A percentile compares a stretch with the other conserved stretches of the same genome.
Evolutionary conservation across 2,888 invertebrate species (phyloP).

Genomic region (Cryptops parisi): DNA sequence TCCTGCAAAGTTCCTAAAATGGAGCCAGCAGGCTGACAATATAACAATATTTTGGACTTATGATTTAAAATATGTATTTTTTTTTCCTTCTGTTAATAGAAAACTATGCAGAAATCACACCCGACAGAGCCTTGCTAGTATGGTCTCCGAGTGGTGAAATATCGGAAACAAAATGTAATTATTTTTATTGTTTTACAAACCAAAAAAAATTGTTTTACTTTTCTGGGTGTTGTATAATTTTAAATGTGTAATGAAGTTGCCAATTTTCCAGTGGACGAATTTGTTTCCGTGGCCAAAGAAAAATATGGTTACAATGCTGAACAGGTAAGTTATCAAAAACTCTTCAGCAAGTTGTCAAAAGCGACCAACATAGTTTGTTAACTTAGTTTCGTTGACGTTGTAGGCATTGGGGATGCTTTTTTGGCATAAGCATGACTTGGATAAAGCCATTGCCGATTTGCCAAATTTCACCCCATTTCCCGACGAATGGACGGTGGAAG

Average conservation of each 20-base stretch:
- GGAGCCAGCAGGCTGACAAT: no score
- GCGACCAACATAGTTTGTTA: no score
- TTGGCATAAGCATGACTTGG: conserved; percentile 95
- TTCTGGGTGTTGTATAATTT: neutral
- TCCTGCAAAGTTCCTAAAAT: no score
- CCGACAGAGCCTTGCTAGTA: conserved; percentile 79
- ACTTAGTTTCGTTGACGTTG: no score
- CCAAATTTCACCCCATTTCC: conserved; percentile 96
- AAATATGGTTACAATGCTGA: conserved; percentile 96
- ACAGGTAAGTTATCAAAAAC: no score
- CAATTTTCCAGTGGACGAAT: conserved; percentile 71
- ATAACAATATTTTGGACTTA: no score
- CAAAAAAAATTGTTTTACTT: conserved; percentile 6
- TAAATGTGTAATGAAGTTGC: conserved; percentile 4
- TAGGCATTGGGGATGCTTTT: conserved; percentile 87
- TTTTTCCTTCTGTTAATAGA: conserved; percentile 19
- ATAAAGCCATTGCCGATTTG: conserved; percentile 77
- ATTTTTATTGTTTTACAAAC: neutral
- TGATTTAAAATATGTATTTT: no score
- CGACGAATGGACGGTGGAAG: conserved; percentile 96
- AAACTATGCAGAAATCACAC: conserved; percentile 29
- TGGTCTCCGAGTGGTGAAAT: conserved; percentile 90
- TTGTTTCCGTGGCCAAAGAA: conserved; percentile 83
- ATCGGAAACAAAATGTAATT: conserved; percentile 74
- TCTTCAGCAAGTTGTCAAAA: no score